Conservation (phyloP, 1,140 invertebrate genomes). For the Drosophila ohnishii region DNA sequence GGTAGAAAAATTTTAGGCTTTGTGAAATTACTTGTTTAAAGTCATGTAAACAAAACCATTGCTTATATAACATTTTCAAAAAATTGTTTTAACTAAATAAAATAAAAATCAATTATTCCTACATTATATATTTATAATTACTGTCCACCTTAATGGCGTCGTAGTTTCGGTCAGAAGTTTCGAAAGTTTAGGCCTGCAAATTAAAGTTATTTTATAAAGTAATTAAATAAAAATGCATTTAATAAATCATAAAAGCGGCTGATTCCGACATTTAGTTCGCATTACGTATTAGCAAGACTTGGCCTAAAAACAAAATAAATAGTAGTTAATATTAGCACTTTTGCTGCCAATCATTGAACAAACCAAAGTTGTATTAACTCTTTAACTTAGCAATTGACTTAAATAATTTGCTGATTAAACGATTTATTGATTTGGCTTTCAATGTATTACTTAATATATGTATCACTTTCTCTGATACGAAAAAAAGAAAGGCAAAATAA, state of each 20-base stretch:
- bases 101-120: no score
- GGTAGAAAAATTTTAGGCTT: not conserved
- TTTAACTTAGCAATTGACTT: not conserved
- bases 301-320: not conserved
- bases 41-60: not conserved
- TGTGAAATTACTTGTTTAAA: not conserved
- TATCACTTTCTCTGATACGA: slow-evolving; percentile 4
- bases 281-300: not conserved
- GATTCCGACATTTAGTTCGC: not conserved
- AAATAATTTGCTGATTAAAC: not conserved
- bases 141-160: no score
- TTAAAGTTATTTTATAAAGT: not conserved
- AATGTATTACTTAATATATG: not conserved
- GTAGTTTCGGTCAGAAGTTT: not conserved
- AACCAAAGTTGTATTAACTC: not conserved
- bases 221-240: not conserved
- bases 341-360: not conserved
- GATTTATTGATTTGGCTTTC: not conserved
- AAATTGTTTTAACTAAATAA: no score
- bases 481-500: not conserved
- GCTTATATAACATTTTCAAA: no score
- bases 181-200: not conserved
- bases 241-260: not conserved
- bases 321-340: not conserved
- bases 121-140: no score